phyloP scores from a whole-genome alignment of 2,888 invertebrate species.

The Drosophila multiciliata region DNA sequence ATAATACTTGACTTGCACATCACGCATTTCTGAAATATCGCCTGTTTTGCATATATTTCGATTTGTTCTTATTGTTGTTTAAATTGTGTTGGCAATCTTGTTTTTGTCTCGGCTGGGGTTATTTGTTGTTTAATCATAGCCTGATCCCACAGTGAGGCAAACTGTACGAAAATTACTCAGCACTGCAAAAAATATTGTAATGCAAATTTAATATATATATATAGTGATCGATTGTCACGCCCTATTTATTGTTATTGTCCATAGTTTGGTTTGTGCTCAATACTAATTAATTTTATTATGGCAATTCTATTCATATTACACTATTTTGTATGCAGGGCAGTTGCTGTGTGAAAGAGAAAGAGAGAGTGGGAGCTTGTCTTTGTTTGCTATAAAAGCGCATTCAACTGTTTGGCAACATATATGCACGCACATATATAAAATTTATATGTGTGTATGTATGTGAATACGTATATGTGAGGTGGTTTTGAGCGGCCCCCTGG shows the following conservation, averaged over 20 bases:
- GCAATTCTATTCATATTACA: slow-evolving; percentile 61
- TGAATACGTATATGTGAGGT: slow-evolving; percentile 3
- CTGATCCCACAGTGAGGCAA: slow-evolving; percentile 47
- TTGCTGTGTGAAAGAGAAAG: slow-evolving; percentile 15
- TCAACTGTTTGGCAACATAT: slow-evolving; percentile 54
- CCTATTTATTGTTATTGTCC: slow-evolving; percentile 32
- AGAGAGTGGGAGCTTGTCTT: slow-evolving; percentile 41
- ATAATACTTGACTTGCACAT: slow-evolving; percentile 24
- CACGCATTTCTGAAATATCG: slow-evolving; percentile 51
- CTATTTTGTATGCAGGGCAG: slow-evolving; percentile 58
- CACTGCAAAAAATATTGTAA: slow-evolving; percentile 1
- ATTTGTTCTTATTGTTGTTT: slow-evolving; percentile 45
- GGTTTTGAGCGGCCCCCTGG: slow-evolving; percentile 30
- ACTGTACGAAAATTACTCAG: slow-evolving; percentile 13
- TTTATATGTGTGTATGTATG: neutral
- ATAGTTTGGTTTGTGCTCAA: slow-evolving; percentile 54
- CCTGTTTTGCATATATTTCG: slow-evolving; percentile 65
- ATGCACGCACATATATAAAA: neutral
- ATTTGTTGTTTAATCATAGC: slow-evolving; percentile 65
- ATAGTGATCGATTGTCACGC: slow-evolving; percentile 30
- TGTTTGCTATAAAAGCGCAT: slow-evolving; percentile 61
- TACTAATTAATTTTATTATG: slow-evolving; percentile 70
- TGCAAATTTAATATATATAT: neutral
- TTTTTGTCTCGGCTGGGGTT: slow-evolving; percentile 32
- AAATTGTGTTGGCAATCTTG: slow-evolving; percentile 40